Evolutionary conservation across 2,797 vertebrate genomes (phyloP), one percentile per base, ranked within the genome.

Genomic region (Phrynocephalus forsythii): DNA sequence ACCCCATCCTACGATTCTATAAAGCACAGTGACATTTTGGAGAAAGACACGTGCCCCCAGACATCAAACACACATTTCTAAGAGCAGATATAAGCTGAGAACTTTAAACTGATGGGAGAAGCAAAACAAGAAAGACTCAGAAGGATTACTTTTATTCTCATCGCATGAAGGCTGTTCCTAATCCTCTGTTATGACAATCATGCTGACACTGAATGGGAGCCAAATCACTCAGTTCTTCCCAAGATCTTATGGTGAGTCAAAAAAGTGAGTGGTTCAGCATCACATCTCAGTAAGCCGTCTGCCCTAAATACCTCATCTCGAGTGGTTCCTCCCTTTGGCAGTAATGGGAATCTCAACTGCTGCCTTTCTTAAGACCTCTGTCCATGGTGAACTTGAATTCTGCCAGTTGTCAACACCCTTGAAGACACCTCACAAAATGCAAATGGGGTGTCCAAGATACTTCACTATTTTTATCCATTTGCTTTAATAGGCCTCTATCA

Each of bases 401-500:
- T 22, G 77, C 2, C 50, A 26, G 18, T 79, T 26, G 73, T 72
- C 68, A 30, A 22, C 16, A 79, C 60, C 56, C 15, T 48, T 38
- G 44, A 69, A 90, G 91, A 63, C 88, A 86, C 89, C 93, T 92
- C 93, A 93, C 85, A 89, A 91, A 90, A 86, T 92, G 80, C 80
- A 95, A 88, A 83, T 63, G 44, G 6, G 30, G 92, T 92, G 30
- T 69, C 84, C 87, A 87, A 87, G 88, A 88, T 89, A 91, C 78
- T 91, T 94, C 87, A 79, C 92, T 79, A 79, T 92, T 82, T 22
- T 69, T 20, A 88, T 87, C 88, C 88, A 95, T 96, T 95, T 96
- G 94, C 92, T 95, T 95, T 96, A 94, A 95, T 95, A 95, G 92
- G 83, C 94, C 94, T 92, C 92, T 91, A 94, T 95, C 93, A 95